Percentiles rank a stretch among this genome's conserved stretches.
Conservation (phyloP, 2,113 vertebrate species). For the Dipodomys stephensi region DNA sequence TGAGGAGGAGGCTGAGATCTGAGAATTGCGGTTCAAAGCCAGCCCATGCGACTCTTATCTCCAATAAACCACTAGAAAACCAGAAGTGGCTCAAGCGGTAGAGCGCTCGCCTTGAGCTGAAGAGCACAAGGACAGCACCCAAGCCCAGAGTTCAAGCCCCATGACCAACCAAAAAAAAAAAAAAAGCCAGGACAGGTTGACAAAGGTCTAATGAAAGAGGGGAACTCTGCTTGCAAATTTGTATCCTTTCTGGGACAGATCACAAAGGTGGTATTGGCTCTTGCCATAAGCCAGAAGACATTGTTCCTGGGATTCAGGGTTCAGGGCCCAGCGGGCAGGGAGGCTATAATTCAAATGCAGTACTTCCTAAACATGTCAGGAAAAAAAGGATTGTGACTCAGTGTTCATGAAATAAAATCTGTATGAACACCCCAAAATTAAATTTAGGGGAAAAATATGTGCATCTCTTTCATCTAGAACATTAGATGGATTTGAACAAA, state of each 20-base stretch:
- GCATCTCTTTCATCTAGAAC: constrained; percentile 10
- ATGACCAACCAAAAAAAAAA: too few species aligned
- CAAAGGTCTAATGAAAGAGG: not conserved
- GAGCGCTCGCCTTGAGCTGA: too few species aligned
- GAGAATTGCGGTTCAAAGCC: too few species aligned
- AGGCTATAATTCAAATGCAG: not conserved
- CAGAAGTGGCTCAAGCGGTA: too few species aligned
- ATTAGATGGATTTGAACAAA: constrained; percentile 51
- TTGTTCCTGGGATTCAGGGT: not conserved
- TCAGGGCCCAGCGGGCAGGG: not conserved
- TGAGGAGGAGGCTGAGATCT: too few species aligned
- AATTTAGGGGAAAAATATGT: constrained; percentile 1
- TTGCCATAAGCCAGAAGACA: not conserved
- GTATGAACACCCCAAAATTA: not conserved
- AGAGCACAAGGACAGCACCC: too few species aligned
- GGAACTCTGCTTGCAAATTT: not conserved
- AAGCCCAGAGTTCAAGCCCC: too few species aligned
- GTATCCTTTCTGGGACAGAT: not conserved
- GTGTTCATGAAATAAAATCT: constrained; percentile 8
- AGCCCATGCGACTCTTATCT: too few species aligned
- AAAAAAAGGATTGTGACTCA: not conserved
- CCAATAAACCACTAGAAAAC: too few species aligned
- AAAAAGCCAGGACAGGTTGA: not conserved
- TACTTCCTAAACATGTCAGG: not conserved
- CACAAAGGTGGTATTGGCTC: not conserved